A percentile compares a stretch with the other conserved stretches of the same genome.
Evolutionary conservation across 2,888 invertebrate species (phyloP).

Genomic region (Ectobius pallidus): DNA sequence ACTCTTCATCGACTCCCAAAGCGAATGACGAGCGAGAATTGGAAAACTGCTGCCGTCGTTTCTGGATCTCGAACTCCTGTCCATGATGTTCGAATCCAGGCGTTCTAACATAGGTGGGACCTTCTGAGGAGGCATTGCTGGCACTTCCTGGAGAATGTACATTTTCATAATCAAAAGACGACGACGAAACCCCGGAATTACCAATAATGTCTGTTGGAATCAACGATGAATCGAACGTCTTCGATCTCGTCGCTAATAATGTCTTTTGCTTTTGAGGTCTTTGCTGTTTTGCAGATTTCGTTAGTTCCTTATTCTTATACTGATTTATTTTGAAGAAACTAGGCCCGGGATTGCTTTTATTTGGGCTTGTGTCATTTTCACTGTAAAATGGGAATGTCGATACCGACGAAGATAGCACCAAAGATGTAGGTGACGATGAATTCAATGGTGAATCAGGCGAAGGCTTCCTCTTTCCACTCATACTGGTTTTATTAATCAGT

Average conservation of each 20-base stretch:
- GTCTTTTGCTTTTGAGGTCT: conserved; percentile 4
- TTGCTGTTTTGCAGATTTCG: conserved; percentile 3
- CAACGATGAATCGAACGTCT: conserved; percentile 2
- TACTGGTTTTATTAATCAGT: background rate
- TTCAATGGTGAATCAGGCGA: conserved; percentile 19
- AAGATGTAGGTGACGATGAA: background rate
- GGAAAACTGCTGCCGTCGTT: conserved; percentile 1
- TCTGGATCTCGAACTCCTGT: conserved; percentile 7
- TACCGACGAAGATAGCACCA: background rate
- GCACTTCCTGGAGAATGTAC: conserved; percentile 6
- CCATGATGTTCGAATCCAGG: conserved; percentile 24
- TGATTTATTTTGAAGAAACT: background rate
- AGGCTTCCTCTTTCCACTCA: conserved; percentile 32
- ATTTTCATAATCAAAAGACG: background rate
- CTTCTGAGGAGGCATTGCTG: conserved; percentile 19
- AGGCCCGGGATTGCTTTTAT: background rate
- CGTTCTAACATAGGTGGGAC: background rate
- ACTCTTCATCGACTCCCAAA: background rate
- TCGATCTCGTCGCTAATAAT: background rate
- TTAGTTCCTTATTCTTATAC: background rate
- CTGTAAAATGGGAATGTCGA: background rate
- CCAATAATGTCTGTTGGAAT: background rate
- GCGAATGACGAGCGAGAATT: background rate
- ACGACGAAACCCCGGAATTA: background rate
- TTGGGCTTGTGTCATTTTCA: background rate